A percentile compares a stretch with the other conserved stretches of the same genome.
Conservation (phyloP, 2,797 vertebrate species). For the Diceros bicornis region DNA sequence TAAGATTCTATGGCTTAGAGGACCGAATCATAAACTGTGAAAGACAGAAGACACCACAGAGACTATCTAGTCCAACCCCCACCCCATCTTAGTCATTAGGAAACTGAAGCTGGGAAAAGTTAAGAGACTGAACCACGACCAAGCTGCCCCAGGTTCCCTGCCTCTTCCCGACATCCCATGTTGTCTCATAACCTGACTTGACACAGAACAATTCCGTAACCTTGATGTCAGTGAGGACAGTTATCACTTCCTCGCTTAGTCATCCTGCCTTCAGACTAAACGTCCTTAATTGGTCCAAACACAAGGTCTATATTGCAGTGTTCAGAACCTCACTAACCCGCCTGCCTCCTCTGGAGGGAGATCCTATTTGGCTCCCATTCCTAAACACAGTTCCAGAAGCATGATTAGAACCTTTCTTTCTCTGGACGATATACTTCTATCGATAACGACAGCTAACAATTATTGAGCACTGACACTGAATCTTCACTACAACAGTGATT, state of each 20-base stretch:
- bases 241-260: slow-evolving; percentile 22
- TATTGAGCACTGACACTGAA: neutral
- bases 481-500: neutral
- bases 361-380: neutral
- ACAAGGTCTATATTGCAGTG: neutral
- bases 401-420: neutral
- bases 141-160: neutral
- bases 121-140: neutral
- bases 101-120: neutral
- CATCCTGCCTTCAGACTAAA: neutral
- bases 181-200: neutral
- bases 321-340: neutral
- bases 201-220: neutral
- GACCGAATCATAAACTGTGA: neutral
- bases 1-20: neutral
- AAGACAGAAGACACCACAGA: neutral
- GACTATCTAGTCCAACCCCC: neutral
- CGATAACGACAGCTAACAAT: neutral
- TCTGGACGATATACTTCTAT: neutral
- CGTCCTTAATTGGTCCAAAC: neutral
- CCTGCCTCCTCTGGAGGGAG: neutral
- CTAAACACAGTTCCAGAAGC: neutral
- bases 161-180: neutral
- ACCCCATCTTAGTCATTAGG: neutral
- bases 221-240: neutral